Conservation (phyloP, 1,140 invertebrate genomes). For the Sarcophaga peregrina region DNA sequence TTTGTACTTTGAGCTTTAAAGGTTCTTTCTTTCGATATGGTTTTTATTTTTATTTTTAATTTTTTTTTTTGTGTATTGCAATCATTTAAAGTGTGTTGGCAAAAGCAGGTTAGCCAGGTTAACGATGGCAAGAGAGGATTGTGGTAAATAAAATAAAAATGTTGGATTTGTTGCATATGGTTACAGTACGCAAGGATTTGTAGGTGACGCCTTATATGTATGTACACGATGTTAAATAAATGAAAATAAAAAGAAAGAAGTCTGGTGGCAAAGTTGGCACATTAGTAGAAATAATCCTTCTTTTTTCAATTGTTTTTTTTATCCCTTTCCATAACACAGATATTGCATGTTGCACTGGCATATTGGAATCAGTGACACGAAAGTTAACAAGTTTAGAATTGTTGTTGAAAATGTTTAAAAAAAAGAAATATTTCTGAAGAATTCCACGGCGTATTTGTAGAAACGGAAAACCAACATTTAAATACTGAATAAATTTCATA, state of each 20-base stretch:
- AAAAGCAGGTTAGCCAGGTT: not conserved
- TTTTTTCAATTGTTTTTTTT: not conserved
- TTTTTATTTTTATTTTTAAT: not conserved
- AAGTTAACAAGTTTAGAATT: slow-evolving; percentile 19
- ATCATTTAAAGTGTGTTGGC: slow-evolving; percentile 7
- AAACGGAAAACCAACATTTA: too few relatives aligned
- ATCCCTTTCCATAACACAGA: not conserved
- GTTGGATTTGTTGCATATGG: not conserved
- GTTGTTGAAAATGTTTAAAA: not conserved
- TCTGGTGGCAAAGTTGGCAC: slow-evolving; percentile 4
- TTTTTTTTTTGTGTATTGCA: not conserved
- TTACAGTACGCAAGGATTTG: not conserved
- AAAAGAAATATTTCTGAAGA: not conserved
- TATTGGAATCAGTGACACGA: not conserved
- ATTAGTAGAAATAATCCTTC: not conserved
- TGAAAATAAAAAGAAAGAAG: not conserved
- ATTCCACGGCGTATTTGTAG: too few relatives aligned
- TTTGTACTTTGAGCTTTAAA: not conserved
- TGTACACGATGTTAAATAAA: not conserved
- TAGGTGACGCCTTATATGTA: not conserved
- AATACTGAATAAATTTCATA: too few relatives aligned
- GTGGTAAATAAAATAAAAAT: not conserved
- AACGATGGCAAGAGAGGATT: not conserved
- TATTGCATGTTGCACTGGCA: not conserved
- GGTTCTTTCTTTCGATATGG: not conserved